A percentile compares a stretch with the other conserved stretches of the same genome.
These are phyloP conservation scores for Larimichthys polyactis DNA, from an alignment of 2,113 vertebrate genomes.

Conservation along the genomic window DNA sequence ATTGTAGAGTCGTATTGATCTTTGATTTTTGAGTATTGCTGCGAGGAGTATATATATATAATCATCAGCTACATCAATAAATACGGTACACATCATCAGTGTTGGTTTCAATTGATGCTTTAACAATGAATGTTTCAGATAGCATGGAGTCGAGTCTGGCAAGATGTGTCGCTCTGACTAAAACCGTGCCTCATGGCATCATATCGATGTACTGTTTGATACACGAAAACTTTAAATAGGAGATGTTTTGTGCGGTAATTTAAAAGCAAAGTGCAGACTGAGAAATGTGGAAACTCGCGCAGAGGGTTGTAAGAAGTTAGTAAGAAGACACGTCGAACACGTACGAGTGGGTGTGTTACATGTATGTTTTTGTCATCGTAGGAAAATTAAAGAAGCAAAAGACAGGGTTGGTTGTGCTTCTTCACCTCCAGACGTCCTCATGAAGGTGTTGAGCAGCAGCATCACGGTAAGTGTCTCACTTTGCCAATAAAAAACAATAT, in stretches of 20 bases:
- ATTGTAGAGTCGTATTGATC: neutral
- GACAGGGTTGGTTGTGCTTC: slow-evolving; percentile 68
- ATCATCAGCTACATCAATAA: neutral
- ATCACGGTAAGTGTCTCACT: slow-evolving; percentile 85
- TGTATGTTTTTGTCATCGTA: slow-evolving; percentile 45
- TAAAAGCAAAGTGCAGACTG: neutral
- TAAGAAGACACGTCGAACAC: neutral
- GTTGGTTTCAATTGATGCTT: neutral
- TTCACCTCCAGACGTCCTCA: slow-evolving; percentile 83
- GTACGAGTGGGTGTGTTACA: neutral
- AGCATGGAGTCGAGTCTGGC: neutral
- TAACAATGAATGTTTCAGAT: neutral
- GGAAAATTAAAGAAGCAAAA: slow-evolving; percentile 81
- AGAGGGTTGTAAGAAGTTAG: neutral
- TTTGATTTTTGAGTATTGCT: neutral
- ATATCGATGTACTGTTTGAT: neutral
- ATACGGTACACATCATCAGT: neutral
- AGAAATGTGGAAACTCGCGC: neutral
- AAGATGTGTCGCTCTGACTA: neutral
- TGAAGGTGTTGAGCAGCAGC: slow-evolving; percentile 92
- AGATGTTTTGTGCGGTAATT: neutral
- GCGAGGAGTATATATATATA: neutral
- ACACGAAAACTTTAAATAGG: neutral
- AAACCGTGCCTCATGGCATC: neutral
- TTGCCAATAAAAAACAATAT: rapidly evolving